Conservation (phyloP, 2,888 invertebrate genomes). For the Sphaeridia pumilis region DNA sequence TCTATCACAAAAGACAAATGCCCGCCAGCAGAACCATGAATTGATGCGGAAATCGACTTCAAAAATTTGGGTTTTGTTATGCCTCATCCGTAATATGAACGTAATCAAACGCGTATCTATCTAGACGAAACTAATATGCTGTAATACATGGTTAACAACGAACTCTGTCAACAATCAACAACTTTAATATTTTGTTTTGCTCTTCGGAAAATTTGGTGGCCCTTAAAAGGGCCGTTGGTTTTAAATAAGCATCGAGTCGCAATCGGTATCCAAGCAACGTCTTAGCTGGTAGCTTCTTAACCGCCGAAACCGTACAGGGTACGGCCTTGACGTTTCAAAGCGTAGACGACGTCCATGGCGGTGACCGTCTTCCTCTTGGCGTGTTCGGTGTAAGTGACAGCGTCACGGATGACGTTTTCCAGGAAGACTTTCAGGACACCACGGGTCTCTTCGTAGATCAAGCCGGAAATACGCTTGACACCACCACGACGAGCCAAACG, state of each 20-base stretch:
- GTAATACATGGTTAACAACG: too few species aligned
- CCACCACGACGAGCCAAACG: not conserved
- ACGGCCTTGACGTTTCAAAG: constrained; percentile 65
- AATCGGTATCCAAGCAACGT: too few species aligned
- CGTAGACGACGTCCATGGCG: constrained; percentile 77
- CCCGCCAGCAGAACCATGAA: too few species aligned
- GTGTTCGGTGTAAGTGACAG: constrained; percentile 56
- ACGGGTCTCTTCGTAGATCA: constrained; percentile 68
- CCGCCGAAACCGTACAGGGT: constrained; percentile 71
- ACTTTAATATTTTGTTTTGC: too few species aligned
- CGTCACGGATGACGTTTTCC: constrained; percentile 70
- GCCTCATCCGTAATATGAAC: too few species aligned
- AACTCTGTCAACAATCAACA: too few species aligned
- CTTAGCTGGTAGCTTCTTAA: constrained; percentile 38
- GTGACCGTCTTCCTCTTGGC: constrained; percentile 64
- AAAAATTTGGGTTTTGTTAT: too few species aligned
- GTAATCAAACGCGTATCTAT: too few species aligned
- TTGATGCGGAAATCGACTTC: too few species aligned
- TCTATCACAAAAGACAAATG: too few species aligned
- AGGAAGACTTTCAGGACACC: constrained; percentile 68
- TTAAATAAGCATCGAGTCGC: not conserved
- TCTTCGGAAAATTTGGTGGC: constrained; percentile 9
- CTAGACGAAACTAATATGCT: too few species aligned
- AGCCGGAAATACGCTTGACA: constrained; percentile 53
- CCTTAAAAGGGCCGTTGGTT: constrained; percentile 11